Conservation (phyloP, 2,888 invertebrate species). For the Mythimna ferrago region DNA sequence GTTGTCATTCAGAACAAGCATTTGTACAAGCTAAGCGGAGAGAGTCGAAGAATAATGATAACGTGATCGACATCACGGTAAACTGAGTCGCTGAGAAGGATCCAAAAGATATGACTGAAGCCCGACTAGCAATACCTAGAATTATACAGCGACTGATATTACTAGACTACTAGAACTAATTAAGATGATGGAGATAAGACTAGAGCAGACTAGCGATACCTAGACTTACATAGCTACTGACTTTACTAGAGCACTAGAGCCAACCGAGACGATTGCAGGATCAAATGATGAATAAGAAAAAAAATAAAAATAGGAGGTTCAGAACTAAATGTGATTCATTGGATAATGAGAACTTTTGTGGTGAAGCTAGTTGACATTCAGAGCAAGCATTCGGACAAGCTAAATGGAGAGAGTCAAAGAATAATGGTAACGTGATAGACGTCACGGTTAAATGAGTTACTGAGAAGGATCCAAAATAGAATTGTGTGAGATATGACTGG, state of each 20-base stretch:
- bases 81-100: background rate
- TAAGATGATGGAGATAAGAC: background rate
- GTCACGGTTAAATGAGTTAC: background rate
- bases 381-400: background rate
- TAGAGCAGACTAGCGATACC: too few relatives aligned
- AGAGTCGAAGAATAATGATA: conserved; percentile 8
- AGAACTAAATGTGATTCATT: conserved; percentile 35
- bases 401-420: background rate
- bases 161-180: too few relatives aligned
- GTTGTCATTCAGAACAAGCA: background rate
- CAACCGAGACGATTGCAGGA: too few relatives aligned
- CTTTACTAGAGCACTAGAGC: too few relatives aligned
- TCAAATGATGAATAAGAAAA: too few relatives aligned
- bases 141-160: too few relatives aligned
- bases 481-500: background rate
- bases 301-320: conserved; percentile 3
- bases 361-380: background rate
- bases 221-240: too few relatives aligned
- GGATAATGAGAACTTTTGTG: background rate
- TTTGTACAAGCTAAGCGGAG: background rate
- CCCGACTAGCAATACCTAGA: too few relatives aligned
- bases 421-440: background rate
- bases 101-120: background rate
- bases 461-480: too few relatives aligned
- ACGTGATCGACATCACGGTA: background rate